phyloP scores from a whole-genome alignment of 2,888 invertebrate genomes.

The Drosophila pegasa region DNA sequence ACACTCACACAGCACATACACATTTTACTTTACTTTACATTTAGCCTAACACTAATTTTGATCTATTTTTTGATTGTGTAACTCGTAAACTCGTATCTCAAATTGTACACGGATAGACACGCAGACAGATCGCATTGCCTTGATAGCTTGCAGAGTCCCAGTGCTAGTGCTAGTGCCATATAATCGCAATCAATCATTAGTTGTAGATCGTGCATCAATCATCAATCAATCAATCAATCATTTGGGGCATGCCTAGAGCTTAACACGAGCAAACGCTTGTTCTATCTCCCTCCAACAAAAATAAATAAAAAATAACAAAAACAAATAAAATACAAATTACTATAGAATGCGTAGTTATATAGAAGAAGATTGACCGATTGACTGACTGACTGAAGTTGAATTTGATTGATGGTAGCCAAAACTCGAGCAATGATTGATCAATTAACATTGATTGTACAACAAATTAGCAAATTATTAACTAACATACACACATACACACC shows the following conservation, averaged over 20 bases:
- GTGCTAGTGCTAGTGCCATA: conserved; percentile 58
- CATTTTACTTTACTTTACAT: conserved; percentile 11
- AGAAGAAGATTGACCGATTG: conserved; percentile 31
- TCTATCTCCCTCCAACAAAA: conserved; percentile 54
- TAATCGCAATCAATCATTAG: conserved; percentile 38
- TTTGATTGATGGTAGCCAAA: conserved; percentile 35
- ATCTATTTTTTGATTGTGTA: conserved; percentile 25
- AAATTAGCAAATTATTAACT: conserved; percentile 49
- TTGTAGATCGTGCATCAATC: conserved; percentile 9
- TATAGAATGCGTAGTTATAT: conserved; percentile 54
- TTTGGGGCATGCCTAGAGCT: conserved; percentile 66
- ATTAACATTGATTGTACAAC: conserved; percentile 39
- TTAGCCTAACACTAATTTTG: conserved; percentile 27
- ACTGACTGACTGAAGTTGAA: conserved; percentile 37
- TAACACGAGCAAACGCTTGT: conserved; percentile 68
- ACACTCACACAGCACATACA: neutral
- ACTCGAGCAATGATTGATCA: conserved; percentile 44
- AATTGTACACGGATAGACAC: conserved; percentile 20
- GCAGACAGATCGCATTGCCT: conserved; percentile 24
- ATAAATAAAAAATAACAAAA: neutral
- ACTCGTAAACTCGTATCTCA: conserved; percentile 23
- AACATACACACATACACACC: conserved; percentile 10
- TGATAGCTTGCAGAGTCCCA: conserved; percentile 44
- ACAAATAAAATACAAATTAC: conserved; percentile 15
- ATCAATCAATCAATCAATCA: conserved; percentile 27